Evolutionary conservation across 1,140 invertebrate genomes (phyloP), one percentile per base, ranked within the genome.

Genomic region (Pachypeltis micranthus): DNA sequence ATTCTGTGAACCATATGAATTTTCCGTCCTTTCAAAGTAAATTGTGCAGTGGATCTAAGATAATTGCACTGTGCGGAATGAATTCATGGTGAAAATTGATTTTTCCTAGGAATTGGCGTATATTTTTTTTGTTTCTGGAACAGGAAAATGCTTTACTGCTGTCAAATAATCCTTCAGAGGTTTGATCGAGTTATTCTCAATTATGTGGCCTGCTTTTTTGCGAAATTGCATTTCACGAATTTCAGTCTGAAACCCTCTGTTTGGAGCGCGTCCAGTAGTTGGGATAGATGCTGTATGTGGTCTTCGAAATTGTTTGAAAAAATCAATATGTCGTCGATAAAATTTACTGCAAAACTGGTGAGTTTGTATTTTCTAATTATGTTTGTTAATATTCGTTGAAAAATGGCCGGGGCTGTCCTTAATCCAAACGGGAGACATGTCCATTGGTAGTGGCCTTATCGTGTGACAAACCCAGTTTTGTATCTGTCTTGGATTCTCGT

Each of bases 301-400:
- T 70, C 66, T 44, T 66, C 44, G 29, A 66, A 72, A n/a, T n/a
- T 16, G 66, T 59, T 59, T 63, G 29, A 64, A 58, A 61, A 63
- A 66, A 69, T 65, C 62, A 72, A 51, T 65, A 69, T 69, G 65
- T 66, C n/a, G 31, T 67, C 70, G 21, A 67, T 66, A 54, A 63
- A 56, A 74, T 76, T 76, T 67, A 77, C 75, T 75, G 76, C 75
- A 78, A 62, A 74, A 74, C 56, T 74, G 74, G 7, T 76, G 73
- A n/a, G 69, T 64, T 56, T 75, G 73, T 47, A 72, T 75, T 62
- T n/a, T n/a, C 61, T 77, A 75, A 61, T 77, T 71, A 68, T 76
- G 51, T 63, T 63, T 2, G 44, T 55, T 54, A 70, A 47, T 44
- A 70, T 68, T 61, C 75, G 62, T 77, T 78, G 19, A 76, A 72